Percentiles rank a stretch among this genome's conserved stretches.
phyloP scores from a whole-genome alignment of 2,888 invertebrate species.

The Lepas anatifera region DNA sequence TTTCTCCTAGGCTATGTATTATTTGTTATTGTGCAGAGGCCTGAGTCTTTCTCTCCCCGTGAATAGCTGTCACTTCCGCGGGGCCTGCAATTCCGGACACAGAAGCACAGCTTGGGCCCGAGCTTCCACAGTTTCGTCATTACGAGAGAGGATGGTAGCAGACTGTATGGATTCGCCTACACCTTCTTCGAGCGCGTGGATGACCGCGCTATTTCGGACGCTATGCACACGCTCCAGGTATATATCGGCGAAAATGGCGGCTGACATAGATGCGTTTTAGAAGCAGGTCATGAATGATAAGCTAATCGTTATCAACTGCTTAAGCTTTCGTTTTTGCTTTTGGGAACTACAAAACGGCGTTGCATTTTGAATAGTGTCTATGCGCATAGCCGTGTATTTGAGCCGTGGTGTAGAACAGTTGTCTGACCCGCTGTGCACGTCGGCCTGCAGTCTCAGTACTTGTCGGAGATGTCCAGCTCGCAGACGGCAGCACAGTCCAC shows the following conservation, averaged over 20 bases:
- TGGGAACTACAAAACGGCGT: no score
- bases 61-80: conserved; percentile 93
- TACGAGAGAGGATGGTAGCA: conserved; percentile 89
- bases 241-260: no score
- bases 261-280: no score
- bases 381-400: no score
- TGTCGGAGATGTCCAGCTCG: conserved; percentile 24
- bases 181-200: conserved; percentile 94
- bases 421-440: conserved; percentile 24
- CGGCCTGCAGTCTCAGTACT: conserved; percentile 20
- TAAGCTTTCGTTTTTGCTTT: no score
- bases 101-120: conserved; percentile 69
- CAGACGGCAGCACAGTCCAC: conserved; percentile 16
- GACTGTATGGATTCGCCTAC: conserved; percentile 86
- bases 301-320: no score
- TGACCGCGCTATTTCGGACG: conserved; percentile 81
- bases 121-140: conserved; percentile 94
- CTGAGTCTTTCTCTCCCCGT: no score
- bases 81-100: conserved; percentile 87
- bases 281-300: no score
- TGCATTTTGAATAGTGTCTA: no score
- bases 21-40: no score
- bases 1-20: no score
- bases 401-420: no score
- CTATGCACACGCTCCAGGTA: conserved; percentile 88